A percentile compares a stretch with the other conserved stretches of the same genome.
phyloP scores from a whole-genome alignment of 1,140 invertebrate species.

The Yoshiicerus persimilis region DNA sequence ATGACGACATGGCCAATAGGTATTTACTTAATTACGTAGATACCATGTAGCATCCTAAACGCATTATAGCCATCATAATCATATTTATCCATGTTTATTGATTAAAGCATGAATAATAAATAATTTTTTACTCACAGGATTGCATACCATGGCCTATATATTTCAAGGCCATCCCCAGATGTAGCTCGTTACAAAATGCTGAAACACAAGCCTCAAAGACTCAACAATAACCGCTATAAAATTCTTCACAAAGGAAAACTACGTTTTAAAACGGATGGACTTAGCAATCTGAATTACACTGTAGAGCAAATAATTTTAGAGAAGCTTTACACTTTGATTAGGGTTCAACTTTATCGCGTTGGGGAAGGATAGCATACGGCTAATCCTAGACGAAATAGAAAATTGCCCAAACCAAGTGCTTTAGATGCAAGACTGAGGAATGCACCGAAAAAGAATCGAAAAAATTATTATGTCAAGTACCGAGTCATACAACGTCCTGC shows the following conservation, averaged over 20 bases:
- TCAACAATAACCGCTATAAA: constrained; percentile 60
- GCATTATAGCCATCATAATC: too few species aligned
- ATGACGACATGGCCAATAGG: constrained; percentile 87
- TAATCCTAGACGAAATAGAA: background rate
- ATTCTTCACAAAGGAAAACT: constrained; percentile 47
- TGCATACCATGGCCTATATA: constrained; percentile 73
- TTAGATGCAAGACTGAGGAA: background rate
- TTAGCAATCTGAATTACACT: constrained; percentile 45
- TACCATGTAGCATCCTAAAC: too few species aligned
- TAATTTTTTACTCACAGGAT: constrained; percentile 54
- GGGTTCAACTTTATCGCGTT: constrained; percentile 36
- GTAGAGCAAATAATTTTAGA: constrained; percentile 46
- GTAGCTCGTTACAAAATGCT: constrained; percentile 90
- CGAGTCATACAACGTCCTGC: background rate
- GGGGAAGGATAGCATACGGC: constrained; percentile 28
- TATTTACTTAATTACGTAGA: background rate
- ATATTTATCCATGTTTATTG: too few species aligned
- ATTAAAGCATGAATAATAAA: too few species aligned
- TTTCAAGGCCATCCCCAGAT: constrained; percentile 80
- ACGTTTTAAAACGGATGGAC: constrained; percentile 44
- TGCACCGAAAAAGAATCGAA: background rate
- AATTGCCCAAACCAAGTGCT: background rate
- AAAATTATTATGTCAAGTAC: background rate
- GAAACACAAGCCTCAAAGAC: constrained; percentile 80
- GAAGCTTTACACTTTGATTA: constrained; percentile 39